Evolutionary conservation across 2,113 vertebrate species (phyloP).

Genomic region (Rostratula benghalensis): DNA sequence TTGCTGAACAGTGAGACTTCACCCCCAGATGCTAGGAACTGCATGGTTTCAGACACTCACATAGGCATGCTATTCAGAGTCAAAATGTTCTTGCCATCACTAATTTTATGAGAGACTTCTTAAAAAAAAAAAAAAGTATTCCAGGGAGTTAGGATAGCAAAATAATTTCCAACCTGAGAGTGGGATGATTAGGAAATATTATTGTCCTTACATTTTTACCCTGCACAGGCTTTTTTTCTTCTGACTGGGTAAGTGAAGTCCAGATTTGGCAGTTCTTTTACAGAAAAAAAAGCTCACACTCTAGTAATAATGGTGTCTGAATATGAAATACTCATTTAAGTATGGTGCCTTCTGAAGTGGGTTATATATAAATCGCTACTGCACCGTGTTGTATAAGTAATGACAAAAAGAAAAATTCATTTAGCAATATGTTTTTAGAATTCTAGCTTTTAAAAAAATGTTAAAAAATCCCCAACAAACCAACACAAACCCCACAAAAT

Average conservation of each 20-base stretch:
- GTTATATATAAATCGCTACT: background rate
- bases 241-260: background rate
- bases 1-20: constrained; percentile 6
- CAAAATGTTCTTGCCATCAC: background rate
- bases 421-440: background rate
- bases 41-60: background rate
- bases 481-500: background rate
- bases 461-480: background rate
- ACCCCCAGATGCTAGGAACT: constrained; percentile 2
- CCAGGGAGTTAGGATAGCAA: background rate
- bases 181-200: background rate
- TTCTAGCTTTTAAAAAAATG: background rate
- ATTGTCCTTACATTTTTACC: background rate
- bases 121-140: background rate
- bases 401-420: background rate
- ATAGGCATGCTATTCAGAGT: background rate
- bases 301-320: background rate
- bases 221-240: background rate
- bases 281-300: background rate
- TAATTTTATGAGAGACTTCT: background rate
- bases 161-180: background rate
- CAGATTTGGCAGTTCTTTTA: background rate
- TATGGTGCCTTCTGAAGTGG: background rate
- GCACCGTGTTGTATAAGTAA: background rate
- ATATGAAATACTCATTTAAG: background rate